A percentile compares a stretch with the other conserved stretches of the same genome.
Evolutionary conservation across 2,888 invertebrate species (phyloP).

Genomic region (Holacanthella duospinosa): DNA sequence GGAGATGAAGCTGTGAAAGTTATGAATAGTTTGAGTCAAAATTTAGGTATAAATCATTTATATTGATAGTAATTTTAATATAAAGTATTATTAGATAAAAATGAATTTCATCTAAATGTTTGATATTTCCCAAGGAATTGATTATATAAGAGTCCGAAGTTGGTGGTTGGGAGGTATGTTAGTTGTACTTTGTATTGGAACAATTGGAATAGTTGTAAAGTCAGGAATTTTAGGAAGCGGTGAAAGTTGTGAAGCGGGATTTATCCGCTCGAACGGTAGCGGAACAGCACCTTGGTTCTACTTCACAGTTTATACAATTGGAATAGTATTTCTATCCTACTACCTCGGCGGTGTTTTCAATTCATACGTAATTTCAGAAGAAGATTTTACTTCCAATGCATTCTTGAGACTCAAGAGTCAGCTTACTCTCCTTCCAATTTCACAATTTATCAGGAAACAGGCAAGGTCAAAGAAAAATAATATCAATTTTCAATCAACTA

Average conservation of each 20-base stretch:
- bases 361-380: not conserved
- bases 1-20: not conserved
- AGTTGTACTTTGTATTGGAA: not conserved
- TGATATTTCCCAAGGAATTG: too few relatives aligned
- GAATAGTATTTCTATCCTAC: conserved; percentile 7
- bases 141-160: not conserved
- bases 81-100: not conserved
- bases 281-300: not conserved
- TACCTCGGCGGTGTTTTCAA: not conserved
- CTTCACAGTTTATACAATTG: not conserved
- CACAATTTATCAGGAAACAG: conserved; percentile 26
- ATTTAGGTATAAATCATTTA: not conserved
- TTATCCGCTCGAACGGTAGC: not conserved
- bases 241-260: not conserved
- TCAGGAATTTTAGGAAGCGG: not conserved
- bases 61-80: not conserved
- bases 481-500: not conserved
- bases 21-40: not conserved
- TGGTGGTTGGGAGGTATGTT: not conserved
- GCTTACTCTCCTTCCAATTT: conserved; percentile 33
- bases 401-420: conserved; percentile 28
- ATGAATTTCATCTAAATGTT: too few relatives aligned
- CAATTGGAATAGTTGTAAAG: not conserved
- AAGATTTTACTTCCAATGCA: conserved; percentile 10
- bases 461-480: not conserved